Conservation (phyloP, 2,113 vertebrate genomes). For the Bungarus multicinctus region DNA sequence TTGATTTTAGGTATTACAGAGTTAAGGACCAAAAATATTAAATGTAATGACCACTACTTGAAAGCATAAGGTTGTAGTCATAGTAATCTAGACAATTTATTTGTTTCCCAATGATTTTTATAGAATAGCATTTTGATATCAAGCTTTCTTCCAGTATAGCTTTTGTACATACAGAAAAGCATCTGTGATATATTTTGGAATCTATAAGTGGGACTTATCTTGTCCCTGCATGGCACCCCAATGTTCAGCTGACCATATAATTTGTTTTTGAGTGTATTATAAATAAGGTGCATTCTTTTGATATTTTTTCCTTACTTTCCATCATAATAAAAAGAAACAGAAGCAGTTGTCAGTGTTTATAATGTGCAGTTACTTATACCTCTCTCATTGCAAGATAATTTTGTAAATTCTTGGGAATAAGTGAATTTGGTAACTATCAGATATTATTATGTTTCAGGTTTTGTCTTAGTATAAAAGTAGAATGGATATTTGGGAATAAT, state of each 20-base stretch:
- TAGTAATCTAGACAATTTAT: neutral
- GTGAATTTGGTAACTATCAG: neutral
- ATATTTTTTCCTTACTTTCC: neutral
- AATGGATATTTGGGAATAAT: neutral
- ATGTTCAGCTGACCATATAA: neutral
- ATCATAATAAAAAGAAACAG: neutral
- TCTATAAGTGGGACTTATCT: neutral
- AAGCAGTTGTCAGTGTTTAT: neutral
- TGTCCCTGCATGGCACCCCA: neutral
- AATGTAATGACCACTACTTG: neutral
- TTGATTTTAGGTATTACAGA: neutral
- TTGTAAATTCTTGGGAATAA: neutral
- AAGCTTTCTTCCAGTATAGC: neutral
- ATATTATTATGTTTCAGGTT: neutral
- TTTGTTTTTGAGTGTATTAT: neutral
- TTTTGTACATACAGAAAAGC: neutral
- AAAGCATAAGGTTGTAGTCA: neutral
- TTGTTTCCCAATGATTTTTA: neutral
- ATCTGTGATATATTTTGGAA: neutral
- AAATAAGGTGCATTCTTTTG: neutral
- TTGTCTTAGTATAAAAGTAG: neutral
- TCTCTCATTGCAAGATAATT: neutral
- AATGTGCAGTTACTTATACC: neutral
- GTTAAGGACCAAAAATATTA: neutral
- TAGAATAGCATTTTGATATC: neutral